Evolutionary conservation across 2,888 invertebrate genomes (phyloP).

Genomic region (Amiota minor): DNA sequence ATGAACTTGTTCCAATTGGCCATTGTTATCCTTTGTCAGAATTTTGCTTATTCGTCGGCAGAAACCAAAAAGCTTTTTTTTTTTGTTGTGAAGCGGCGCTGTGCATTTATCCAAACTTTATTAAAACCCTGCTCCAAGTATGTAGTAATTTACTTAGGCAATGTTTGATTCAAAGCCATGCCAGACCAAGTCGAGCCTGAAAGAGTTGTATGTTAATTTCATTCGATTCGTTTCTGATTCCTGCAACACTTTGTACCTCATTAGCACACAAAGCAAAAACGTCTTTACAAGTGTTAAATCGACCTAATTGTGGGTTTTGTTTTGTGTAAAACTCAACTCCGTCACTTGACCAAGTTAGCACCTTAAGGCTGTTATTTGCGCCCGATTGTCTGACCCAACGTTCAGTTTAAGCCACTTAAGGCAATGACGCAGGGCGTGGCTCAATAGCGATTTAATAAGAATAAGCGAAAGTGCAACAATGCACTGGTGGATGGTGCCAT

Average conservation of each 20-base stretch:
- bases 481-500: not conserved
- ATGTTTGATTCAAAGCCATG: too few relatives aligned
- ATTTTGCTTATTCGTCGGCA: too few relatives aligned
- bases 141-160: too few relatives aligned
- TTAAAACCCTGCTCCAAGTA: too few relatives aligned
- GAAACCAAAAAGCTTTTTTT: too few relatives aligned
- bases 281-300: constrained; percentile 67
- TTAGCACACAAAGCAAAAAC: constrained; percentile 62
- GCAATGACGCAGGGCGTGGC: not conserved
- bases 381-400: not conserved
- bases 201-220: constrained; percentile 52
- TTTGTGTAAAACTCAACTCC: not conserved
- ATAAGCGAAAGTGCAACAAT: constrained; percentile 18
- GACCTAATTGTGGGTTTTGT: constrained; percentile 60
- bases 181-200: not conserved
- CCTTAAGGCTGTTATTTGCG: not conserved
- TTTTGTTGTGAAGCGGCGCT: too few relatives aligned
- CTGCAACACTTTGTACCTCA: constrained; percentile 61
- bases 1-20: constrained; percentile 53
- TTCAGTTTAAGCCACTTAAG: constrained; percentile 1
- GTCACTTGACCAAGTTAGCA: not conserved
- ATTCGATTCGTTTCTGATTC: constrained; percentile 30
- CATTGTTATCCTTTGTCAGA: not conserved
- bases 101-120: too few relatives aligned
- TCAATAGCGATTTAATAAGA: constrained; percentile 11